A percentile compares a stretch with the other conserved stretches of the same genome.
These are phyloP conservation scores for Baryphthengus martii DNA, from an alignment of 2,113 vertebrate genomes.

Conservation along the genomic window DNA sequence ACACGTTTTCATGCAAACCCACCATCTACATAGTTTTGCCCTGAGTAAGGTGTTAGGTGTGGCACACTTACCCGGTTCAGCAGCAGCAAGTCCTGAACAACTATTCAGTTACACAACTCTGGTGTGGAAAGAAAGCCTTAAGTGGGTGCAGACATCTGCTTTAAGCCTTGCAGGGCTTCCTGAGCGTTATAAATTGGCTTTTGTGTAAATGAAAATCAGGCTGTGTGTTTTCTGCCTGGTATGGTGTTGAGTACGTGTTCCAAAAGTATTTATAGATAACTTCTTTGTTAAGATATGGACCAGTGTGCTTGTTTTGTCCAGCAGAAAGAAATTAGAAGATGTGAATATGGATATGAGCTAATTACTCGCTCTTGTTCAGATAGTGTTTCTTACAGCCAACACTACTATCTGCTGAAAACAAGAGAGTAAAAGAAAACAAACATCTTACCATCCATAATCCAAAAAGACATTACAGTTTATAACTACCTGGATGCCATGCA, in stretches of 20 bases:
- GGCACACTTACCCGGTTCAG: neutral
- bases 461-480: neutral
- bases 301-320: neutral
- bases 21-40: neutral
- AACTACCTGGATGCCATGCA: neutral
- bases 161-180: neutral
- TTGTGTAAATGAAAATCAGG: slow-evolving; percentile 13
- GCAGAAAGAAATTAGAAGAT: neutral
- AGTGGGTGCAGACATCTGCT: slow-evolving; percentile 32
- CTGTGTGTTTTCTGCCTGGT: neutral
- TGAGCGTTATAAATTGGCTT: neutral
- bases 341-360: neutral
- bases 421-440: neutral
- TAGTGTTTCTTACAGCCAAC: neutral
- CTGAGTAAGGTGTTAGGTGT: neutral
- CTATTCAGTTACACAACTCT: neutral
- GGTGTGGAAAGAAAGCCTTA: neutral
- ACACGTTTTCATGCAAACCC: neutral
- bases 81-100: neutral
- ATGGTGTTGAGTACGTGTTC: neutral
- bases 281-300: neutral
- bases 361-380: neutral
- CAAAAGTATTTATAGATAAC: neutral
- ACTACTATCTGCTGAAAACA: neutral
- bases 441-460: neutral